phyloP scores from a whole-genome alignment of 2,113 vertebrate genomes.

The Corvus hawaiiensis region DNA sequence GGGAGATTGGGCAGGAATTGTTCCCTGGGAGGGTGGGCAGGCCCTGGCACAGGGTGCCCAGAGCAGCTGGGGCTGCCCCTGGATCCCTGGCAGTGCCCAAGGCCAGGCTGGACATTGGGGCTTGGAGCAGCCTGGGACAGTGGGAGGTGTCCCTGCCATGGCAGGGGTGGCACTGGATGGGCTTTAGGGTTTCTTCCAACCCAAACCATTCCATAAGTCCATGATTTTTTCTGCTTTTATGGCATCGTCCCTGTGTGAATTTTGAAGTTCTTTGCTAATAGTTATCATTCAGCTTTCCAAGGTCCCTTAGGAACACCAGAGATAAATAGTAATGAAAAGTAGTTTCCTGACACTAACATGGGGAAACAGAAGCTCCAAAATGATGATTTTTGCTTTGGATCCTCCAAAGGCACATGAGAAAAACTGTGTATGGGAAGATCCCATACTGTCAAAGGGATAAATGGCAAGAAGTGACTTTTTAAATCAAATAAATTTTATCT shows the following conservation, averaged over 20 bases:
- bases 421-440: neutral
- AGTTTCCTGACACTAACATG: neutral
- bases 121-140: neutral
- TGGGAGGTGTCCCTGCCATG: neutral
- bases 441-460: neutral
- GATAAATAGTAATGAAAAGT: neutral
- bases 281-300: neutral
- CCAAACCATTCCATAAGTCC: neutral
- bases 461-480: neutral
- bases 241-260: neutral
- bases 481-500: neutral
- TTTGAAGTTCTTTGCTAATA: neutral
- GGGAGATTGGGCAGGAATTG: neutral
- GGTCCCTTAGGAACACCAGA: neutral
- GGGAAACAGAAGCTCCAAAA: neutral
- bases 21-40: neutral
- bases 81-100: neutral
- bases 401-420: neutral
- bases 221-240: neutral
- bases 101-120: neutral
- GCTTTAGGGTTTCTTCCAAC: accelerated
- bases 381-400: neutral
- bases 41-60: neutral
- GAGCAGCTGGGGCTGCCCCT: neutral
- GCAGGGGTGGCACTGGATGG: accelerated